Conservation (phyloP, 2,797 vertebrate species). For the Diceros bicornis region DNA sequence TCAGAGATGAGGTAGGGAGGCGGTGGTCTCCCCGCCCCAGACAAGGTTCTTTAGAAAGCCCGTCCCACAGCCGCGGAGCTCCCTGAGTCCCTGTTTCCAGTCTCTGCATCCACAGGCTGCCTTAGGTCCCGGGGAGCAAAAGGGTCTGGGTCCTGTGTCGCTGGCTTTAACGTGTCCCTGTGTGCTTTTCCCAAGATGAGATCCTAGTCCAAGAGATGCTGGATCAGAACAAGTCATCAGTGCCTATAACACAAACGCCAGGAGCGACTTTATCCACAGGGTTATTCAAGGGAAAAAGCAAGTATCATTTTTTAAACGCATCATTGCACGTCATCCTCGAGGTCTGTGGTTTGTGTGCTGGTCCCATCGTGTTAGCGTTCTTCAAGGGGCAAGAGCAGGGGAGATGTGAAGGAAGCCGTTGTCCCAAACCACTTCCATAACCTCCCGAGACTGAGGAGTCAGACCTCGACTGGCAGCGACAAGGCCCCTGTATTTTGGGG, state of each 20-base stretch:
- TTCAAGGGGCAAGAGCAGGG: not conserved
- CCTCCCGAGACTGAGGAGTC: not conserved
- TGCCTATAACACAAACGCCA: not conserved
- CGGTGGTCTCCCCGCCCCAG: not conserved
- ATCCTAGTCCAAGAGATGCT: conserved; percentile 68
- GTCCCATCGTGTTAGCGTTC: accelerated
- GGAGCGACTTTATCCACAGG: accelerated
- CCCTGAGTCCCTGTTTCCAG: not conserved
- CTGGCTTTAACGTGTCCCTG: not conserved
- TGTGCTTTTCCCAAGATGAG: conserved; percentile 76
- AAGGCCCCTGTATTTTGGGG: not conserved
- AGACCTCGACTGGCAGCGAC: not conserved
- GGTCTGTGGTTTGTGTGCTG: accelerated
- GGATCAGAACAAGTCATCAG: not conserved
- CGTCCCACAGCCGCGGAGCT: accelerated
- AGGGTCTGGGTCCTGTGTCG: accelerated
- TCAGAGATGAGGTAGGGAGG: not conserved
- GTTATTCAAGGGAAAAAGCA: not conserved
- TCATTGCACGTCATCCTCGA: not conserved
- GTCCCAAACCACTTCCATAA: not conserved
- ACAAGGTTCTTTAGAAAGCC: not conserved
- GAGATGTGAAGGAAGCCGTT: not conserved
- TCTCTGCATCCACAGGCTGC: not conserved
- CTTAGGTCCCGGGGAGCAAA: not conserved
- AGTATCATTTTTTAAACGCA: conserved; percentile 37